These are phyloP conservation scores for Papilio machaon DNA, from an alignment of 1,140 invertebrate genomes.

Conservation along the genomic window DNA sequence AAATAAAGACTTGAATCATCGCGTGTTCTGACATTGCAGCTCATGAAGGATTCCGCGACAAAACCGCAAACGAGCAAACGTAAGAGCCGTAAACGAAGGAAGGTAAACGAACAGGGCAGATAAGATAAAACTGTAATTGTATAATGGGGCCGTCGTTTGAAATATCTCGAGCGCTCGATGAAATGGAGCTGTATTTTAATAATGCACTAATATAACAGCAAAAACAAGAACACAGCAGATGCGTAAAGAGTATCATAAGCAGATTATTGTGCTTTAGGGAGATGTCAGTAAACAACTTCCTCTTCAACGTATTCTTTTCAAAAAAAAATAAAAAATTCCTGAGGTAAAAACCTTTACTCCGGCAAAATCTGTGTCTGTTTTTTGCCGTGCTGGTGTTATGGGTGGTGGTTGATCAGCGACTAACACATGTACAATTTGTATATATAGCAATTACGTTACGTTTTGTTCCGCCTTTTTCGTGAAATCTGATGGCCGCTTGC, in stretches of 20 bases:
- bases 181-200: neutral
- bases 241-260: neutral
- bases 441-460: no score
- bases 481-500: no score
- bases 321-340: no score
- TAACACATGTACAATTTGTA: no score
- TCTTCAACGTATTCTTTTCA: neutral
- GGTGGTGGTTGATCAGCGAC: no score
- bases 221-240: neutral
- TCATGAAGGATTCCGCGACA: neutral
- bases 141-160: constrained; percentile 16
- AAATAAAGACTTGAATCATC: constrained; percentile 25
- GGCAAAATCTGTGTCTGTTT: no score
- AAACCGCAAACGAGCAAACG: constrained; percentile 12
- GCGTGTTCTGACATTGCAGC: neutral
- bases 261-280: neutral
- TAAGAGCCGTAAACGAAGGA: neutral
- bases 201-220: no score
- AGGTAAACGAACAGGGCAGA: neutral
- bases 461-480: no score
- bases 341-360: no score
- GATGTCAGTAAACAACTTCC: neutral
- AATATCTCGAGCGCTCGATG: neutral
- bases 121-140: constrained; percentile 19
- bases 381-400: no score